These are phyloP conservation scores for Gallinago jamesoni DNA, from an alignment of 2,113 vertebrate genomes.

Conservation along the genomic window DNA sequence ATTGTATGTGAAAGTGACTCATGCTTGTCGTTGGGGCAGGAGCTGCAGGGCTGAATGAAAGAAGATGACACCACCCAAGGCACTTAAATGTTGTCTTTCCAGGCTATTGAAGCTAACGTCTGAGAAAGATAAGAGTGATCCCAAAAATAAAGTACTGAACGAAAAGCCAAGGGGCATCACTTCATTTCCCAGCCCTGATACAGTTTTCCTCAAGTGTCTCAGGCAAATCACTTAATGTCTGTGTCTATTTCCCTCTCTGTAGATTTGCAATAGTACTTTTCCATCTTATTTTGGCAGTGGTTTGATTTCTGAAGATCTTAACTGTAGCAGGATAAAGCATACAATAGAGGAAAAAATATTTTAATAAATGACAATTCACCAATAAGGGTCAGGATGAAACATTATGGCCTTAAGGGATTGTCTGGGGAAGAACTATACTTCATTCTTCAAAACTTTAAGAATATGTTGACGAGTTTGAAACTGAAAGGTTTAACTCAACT, in stretches of 20 bases:
- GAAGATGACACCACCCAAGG: neutral
- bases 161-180: neutral
- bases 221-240: neutral
- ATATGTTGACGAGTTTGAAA: neutral
- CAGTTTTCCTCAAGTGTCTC: neutral
- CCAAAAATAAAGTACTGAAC: neutral
- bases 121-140: neutral
- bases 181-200: conserved; percentile 18
- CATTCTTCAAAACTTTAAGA: neutral
- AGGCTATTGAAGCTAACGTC: neutral
- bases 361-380: neutral
- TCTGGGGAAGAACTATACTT: neutral
- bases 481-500: neutral
- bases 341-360: neutral
- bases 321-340: neutral
- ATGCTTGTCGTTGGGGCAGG: neutral
- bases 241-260: neutral
- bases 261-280: neutral
- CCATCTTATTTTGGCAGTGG: neutral
- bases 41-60: neutral
- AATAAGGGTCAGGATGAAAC: neutral
- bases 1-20: neutral
- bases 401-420: neutral
- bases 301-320: neutral
- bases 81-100: neutral